These are phyloP conservation scores for Xanthostigma xanthostigma DNA, from an alignment of 2,888 invertebrate species.

Conservation along the genomic window DNA sequence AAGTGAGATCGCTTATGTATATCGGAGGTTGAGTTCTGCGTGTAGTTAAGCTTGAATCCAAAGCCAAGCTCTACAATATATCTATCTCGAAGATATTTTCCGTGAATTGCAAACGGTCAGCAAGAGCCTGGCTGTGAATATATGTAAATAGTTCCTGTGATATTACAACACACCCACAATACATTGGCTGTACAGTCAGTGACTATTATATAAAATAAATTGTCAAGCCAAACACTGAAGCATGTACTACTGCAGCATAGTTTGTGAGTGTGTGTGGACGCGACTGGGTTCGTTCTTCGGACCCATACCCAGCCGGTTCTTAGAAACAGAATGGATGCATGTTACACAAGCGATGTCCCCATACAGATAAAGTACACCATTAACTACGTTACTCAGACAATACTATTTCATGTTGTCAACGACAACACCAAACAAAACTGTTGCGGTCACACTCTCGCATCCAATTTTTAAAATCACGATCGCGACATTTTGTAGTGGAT, in stretches of 20 bases:
- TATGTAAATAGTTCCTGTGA: no score
- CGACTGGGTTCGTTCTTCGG: not conserved
- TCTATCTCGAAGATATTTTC: no score
- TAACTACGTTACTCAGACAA: constrained; percentile 3
- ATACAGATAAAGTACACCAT: not conserved
- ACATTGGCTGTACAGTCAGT: no score
- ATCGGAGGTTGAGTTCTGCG: no score
- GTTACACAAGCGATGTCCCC: constrained; percentile 1
- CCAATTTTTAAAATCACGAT: no score
- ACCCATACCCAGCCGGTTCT: not conserved
- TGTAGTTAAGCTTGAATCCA: no score
- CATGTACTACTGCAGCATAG: not conserved
- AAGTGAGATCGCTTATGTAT: no score
- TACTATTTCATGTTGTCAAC: constrained; percentile 5
- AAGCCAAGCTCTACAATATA: no score
- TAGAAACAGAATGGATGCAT: not conserved
- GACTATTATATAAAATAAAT: not conserved
- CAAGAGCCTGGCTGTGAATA: no score
- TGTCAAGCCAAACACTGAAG: not conserved
- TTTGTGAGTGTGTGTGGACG: no score
- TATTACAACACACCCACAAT: not conserved
- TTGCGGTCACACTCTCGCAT: not conserved
- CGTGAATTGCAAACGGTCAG: no score
- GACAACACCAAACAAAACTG: not conserved
- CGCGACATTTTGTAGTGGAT: no score